phyloP scores from a whole-genome alignment of 2,888 invertebrate genomes.

The Rapana venosa region DNA sequence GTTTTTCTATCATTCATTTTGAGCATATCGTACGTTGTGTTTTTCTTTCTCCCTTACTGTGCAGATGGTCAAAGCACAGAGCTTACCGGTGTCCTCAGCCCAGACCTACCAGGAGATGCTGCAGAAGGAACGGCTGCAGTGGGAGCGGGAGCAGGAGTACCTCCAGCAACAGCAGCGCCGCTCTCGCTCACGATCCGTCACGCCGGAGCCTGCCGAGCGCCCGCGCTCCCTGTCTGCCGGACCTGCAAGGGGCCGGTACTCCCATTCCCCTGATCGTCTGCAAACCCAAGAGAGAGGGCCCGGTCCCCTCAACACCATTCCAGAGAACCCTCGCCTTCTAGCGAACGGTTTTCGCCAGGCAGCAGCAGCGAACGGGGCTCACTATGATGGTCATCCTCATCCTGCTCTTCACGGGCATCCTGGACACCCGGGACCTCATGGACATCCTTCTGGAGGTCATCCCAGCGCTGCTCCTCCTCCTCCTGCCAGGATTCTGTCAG shows the following conservation, averaged over 20 bases:
- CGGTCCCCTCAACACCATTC: constrained; percentile 65
- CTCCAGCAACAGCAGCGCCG: constrained; percentile 24
- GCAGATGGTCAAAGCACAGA: constrained; percentile 49
- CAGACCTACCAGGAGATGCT: constrained; percentile 47
- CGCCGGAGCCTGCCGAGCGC: constrained; percentile 61
- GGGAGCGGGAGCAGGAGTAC: constrained; percentile 50
- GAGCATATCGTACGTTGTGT: too few species aligned
- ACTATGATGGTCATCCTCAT: constrained; percentile 29
- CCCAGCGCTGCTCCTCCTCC: not conserved
- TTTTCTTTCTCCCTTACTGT: not conserved
- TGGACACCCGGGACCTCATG: constrained; percentile 40
- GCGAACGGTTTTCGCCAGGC: constrained; percentile 42
- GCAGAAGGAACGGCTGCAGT: constrained; percentile 48
- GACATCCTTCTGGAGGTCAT: constrained; percentile 42
- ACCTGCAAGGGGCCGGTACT: constrained; percentile 46
- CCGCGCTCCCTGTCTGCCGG: constrained; percentile 55
- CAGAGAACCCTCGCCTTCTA: constrained; percentile 61
- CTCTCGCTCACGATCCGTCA: constrained; percentile 64
- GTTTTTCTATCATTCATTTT: too few species aligned
- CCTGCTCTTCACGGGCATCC: not conserved
- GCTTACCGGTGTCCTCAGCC: constrained; percentile 47
- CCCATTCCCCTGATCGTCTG: constrained; percentile 59
- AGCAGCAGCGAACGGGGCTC: not conserved
- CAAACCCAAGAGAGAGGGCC: constrained; percentile 62
- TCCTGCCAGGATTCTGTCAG: constrained; percentile 28